A percentile compares a stretch with the other conserved stretches of the same genome.
These are phyloP conservation scores for Trematomus loennbergii DNA, from an alignment of 2,113 vertebrate species.

Conservation along the genomic window DNA sequence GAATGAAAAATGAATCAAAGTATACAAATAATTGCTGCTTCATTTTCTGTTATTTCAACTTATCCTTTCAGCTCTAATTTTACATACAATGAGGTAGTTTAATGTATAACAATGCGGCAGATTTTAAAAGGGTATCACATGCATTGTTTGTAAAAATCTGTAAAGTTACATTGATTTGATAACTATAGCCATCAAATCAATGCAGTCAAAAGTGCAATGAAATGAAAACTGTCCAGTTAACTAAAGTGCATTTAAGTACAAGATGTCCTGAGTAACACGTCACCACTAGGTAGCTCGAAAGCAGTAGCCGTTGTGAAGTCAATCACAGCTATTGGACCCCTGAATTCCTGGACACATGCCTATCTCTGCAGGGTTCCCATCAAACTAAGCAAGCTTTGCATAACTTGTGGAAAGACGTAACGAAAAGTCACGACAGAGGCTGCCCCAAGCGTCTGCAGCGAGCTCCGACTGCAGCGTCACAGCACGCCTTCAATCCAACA, in stretches of 20 bases:
- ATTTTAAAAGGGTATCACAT: not conserved
- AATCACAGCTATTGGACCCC: slow-evolving; percentile 16
- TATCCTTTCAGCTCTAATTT: not conserved
- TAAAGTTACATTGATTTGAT: not conserved
- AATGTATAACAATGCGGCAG: not conserved
- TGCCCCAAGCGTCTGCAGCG: slow-evolving; percentile 40
- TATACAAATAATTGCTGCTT: not conserved
- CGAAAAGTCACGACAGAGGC: slow-evolving; percentile 19
- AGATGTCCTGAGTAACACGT: not conserved
- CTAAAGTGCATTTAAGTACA: not conserved
- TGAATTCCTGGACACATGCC: slow-evolving; percentile 58
- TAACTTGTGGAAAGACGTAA: slow-evolving; percentile 7
- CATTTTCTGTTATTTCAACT: not conserved
- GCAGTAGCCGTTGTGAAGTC: slow-evolving; percentile 33
- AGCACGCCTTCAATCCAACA: slow-evolving; percentile 49
- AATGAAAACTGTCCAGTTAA: not conserved
- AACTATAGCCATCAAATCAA: not conserved
- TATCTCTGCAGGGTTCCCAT: slow-evolving; percentile 45
- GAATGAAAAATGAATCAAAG: not conserved
- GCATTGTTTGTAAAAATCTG: not conserved
- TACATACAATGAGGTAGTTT: not conserved
- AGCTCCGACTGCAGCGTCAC: slow-evolving; percentile 44
- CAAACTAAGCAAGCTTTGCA: slow-evolving; percentile 16
- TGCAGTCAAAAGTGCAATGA: too few relatives aligned
- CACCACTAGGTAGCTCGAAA: not conserved